These are phyloP conservation scores for Sycobia sp. DNA, from an alignment of 1,140 invertebrate species.

Conservation along the genomic window DNA sequence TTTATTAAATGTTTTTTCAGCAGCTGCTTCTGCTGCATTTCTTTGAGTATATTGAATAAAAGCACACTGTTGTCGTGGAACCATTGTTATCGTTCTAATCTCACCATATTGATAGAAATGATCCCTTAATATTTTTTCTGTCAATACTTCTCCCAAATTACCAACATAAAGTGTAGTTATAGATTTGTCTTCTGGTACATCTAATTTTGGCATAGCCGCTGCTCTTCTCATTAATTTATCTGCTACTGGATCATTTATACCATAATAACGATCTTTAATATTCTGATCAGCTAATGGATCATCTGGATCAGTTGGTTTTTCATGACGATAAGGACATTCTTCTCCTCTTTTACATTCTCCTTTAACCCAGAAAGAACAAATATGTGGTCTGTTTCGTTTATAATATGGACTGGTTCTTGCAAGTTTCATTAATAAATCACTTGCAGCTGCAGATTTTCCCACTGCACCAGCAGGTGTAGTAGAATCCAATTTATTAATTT, in stretches of 20 bases:
- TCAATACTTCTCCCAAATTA: slow-evolving; percentile 86
- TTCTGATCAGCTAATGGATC: slow-evolving; percentile 99
- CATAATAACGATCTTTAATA: slow-evolving; percentile 98
- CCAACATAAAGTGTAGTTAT: slow-evolving; percentile 97
- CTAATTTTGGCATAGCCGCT: slow-evolving; percentile 91
- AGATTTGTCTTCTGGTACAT: slow-evolving; percentile 92
- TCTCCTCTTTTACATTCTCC: slow-evolving; percentile 98
- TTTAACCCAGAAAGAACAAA: slow-evolving; percentile 99
- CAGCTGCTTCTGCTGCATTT: slow-evolving; percentile 87
- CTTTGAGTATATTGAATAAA: slow-evolving; percentile 96
- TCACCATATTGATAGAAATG: slow-evolving; percentile 99
- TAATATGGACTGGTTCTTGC: slow-evolving; percentile 98
- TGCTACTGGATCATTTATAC: slow-evolving; percentile 98
- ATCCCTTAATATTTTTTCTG: slow-evolving; percentile 88
- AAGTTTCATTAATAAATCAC: slow-evolving; percentile 91
- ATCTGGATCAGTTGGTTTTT: slow-evolving; percentile 99
- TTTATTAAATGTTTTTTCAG: slow-evolving; percentile 96
- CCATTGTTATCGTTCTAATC: slow-evolving; percentile 90
- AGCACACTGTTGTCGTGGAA: slow-evolving; percentile 93
- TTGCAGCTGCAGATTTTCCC: slow-evolving; percentile 78
- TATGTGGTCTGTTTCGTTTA: slow-evolving; percentile 97
- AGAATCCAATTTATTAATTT: slow-evolving; percentile 69
- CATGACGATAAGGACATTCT: slow-evolving; percentile 99
- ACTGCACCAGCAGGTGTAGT: slow-evolving; percentile 69
- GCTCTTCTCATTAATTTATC: slow-evolving; percentile 95